A percentile compares a stretch with the other conserved stretches of the same genome.
phyloP scores from a whole-genome alignment of 2,797 vertebrate genomes.

The Ctenosaura bakeri region DNA sequence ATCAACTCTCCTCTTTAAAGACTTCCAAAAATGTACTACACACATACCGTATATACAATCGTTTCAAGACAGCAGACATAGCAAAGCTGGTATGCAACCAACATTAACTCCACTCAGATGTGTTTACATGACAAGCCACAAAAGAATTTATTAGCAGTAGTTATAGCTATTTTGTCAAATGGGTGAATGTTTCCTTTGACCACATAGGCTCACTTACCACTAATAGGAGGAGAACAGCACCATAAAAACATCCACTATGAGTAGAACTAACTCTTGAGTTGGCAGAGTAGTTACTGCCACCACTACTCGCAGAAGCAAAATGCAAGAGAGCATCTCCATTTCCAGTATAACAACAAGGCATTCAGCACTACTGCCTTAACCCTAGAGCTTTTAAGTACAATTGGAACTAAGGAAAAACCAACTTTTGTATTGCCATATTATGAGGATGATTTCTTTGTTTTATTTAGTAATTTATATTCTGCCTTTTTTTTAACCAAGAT shows the following conservation, averaged over 20 bases:
- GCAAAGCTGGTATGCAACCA: slow-evolving; percentile 7
- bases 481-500: background rate
- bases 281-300: background rate
- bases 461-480: background rate
- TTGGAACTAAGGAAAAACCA: background rate
- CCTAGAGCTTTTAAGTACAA: background rate
- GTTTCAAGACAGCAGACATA: background rate
- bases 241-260: background rate
- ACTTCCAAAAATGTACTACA: background rate
- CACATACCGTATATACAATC: background rate
- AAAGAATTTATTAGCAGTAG: slow-evolving; percentile 54
- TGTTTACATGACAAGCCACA: slow-evolving; percentile 54
- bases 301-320: background rate
- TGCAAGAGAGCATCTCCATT: background rate
- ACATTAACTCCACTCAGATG: slow-evolving; percentile 27
- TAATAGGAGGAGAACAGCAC: background rate
- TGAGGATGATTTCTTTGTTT: background rate
- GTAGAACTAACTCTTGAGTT: background rate
- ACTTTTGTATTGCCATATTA: background rate
- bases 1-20: background rate
- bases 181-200: slow-evolving; percentile 2
- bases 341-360: background rate
- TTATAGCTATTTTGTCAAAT: slow-evolving; percentile 46
- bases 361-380: background rate
- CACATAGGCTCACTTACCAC: background rate